Percentiles rank a stretch among this genome's conserved stretches.
Evolutionary conservation across 2,113 vertebrate species (phyloP).

Genomic region (Globicephala melas): DNA sequence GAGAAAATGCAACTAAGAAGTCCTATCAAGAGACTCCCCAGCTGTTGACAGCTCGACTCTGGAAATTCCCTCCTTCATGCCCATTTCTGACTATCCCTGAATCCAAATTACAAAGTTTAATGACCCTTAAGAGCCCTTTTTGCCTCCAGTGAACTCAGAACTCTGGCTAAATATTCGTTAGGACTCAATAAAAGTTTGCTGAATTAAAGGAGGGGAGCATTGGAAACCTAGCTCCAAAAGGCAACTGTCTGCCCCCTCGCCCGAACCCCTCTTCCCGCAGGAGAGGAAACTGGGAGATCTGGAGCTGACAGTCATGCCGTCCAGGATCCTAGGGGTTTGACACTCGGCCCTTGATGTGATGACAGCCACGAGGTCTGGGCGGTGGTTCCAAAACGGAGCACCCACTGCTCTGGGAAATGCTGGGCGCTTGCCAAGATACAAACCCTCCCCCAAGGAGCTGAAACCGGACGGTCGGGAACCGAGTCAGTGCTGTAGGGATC

Average conservation of each 20-base stretch:
- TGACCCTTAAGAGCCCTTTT: not conserved
- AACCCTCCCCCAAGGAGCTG: not conserved
- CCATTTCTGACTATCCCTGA: not conserved
- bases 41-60: conserved; percentile 45
- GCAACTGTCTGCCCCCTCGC: not conserved
- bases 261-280: not conserved
- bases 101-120: conserved; percentile 40
- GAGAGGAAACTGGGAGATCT: not conserved
- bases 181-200: not conserved
- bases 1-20: conserved; percentile 23
- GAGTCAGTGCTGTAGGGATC: conserved; percentile 41
- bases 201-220: not conserved
- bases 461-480: conserved; percentile 55
- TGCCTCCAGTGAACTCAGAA: not conserved
- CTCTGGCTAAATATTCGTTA: conserved; percentile 13
- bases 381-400: not conserved
- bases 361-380: not conserved
- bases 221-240: not conserved
- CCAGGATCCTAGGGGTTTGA: not conserved
- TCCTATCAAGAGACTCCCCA: conserved; percentile 35
- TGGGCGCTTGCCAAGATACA: not conserved
- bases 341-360: not conserved
- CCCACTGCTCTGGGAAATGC: not conserved
- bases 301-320: not conserved
- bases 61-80: conserved; percentile 73